Evolutionary conservation across 2,888 invertebrate genomes (phyloP).

Genomic region (Archips crataeganus): DNA sequence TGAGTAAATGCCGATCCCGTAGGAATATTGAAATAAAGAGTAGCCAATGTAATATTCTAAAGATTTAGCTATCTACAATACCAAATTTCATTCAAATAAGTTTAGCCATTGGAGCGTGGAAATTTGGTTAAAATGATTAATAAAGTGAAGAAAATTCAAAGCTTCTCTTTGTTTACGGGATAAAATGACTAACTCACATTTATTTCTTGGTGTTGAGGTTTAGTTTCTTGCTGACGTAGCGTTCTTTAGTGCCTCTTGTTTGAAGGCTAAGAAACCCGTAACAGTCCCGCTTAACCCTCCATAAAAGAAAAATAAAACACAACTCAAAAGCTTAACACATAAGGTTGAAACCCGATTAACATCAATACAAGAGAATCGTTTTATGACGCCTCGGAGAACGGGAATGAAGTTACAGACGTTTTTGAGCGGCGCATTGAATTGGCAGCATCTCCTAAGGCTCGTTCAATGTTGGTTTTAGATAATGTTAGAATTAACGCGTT

Average conservation of each 20-base stretch:
- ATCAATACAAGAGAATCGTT: constrained; percentile 15
- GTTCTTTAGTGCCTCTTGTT: constrained; percentile 33
- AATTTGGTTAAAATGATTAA: too few species aligned
- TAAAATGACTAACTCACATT: constrained; percentile 29
- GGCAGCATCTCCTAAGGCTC: constrained; percentile 10
- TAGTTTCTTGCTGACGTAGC: constrained; percentile 33
- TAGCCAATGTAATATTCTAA: too few species aligned
- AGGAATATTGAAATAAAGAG: too few species aligned
- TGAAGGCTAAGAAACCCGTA: constrained; percentile 40
- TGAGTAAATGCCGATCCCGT: too few species aligned
- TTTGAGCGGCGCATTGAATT: constrained; percentile 32
- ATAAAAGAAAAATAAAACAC: constrained; percentile 7
- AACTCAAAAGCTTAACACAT: not conserved
- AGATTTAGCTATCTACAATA: too few species aligned
- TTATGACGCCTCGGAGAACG: constrained; percentile 33
- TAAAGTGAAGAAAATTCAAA: not conserved
- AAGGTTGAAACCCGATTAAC: not conserved
- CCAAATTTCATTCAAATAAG: too few species aligned
- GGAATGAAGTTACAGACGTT: constrained; percentile 30
- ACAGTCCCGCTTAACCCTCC: constrained; percentile 39
- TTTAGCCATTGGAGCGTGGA: not conserved
- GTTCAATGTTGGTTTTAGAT: constrained; percentile 1
- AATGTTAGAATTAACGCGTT: not conserved
- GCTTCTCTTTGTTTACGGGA: not conserved
- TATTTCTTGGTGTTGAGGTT: constrained; percentile 36